A percentile compares a stretch with the other conserved stretches of the same genome.
Evolutionary conservation across 2,888 invertebrate genomes (phyloP).

Genomic region (Mythimna impura): DNA sequence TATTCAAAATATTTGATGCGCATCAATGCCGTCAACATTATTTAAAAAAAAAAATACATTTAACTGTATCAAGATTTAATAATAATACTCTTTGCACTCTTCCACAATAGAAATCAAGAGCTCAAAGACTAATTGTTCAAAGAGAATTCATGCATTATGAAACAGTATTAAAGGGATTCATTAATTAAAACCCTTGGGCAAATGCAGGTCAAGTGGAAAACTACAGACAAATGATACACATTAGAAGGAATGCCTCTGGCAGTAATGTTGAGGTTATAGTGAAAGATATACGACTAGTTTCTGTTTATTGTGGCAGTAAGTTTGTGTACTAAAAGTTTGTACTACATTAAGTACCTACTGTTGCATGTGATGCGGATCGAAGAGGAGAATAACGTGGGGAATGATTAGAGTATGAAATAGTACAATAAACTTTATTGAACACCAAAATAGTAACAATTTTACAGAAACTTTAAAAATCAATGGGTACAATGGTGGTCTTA

Average conservation of each 20-base stretch:
- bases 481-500: too few relatives aligned
- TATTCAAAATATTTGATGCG: not conserved
- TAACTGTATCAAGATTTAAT: not conserved
- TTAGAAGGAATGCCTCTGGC: conserved; percentile 59
- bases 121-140: conserved; percentile 37
- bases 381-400: too few relatives aligned
- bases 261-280: conserved; percentile 27
- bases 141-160: conserved; percentile 46
- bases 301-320: conserved; percentile 4
- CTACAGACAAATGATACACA: conserved; percentile 70
- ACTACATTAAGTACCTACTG: not conserved
- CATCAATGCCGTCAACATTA: not conserved
- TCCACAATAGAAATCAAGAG: conserved; percentile 10
- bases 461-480: too few relatives aligned
- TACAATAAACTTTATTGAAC: not conserved
- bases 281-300: conserved; percentile 28
- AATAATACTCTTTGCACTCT: conserved; percentile 12
- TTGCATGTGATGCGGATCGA: not conserved
- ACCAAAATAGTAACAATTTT: too few relatives aligned
- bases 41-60: not conserved
- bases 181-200: conserved; percentile 67
- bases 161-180: conserved; percentile 64
- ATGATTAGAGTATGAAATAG: not conserved
- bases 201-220: conserved; percentile 68
- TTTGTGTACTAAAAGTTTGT: conserved; percentile 2